phyloP scores from a whole-genome alignment of 2,888 invertebrate species.

The Spisula subtruncata region DNA sequence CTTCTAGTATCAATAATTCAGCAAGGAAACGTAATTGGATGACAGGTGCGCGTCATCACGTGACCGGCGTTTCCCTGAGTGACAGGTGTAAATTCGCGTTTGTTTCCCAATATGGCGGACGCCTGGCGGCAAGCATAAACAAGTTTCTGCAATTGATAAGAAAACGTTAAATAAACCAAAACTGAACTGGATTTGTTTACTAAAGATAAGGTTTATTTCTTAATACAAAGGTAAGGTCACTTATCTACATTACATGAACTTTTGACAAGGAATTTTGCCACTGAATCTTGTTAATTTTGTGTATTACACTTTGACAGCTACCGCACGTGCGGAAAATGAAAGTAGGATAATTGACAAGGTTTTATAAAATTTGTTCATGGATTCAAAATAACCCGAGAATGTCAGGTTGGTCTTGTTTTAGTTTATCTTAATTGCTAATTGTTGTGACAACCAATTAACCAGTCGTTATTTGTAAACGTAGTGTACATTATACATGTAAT shows the following conservation, averaged over 20 bases:
- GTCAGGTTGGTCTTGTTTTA: constrained; percentile 48
- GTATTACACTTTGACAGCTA: constrained; percentile 45
- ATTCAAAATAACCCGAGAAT: constrained; percentile 14
- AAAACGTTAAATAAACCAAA: constrained; percentile 59
- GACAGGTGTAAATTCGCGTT: constrained; percentile 61
- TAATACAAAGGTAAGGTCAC: constrained; percentile 51
- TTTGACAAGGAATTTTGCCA: constrained; percentile 48
- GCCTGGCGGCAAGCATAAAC: constrained; percentile 75
- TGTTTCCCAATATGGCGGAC: constrained; percentile 75
- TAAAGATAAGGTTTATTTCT: constrained; percentile 65
- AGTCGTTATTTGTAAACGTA: neutral
- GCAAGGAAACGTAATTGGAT: constrained; percentile 33
- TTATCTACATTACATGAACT: constrained; percentile 40
- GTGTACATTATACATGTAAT: neutral
- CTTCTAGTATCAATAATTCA: constrained; percentile 3
- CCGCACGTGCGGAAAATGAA: constrained; percentile 69
- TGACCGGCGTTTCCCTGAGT: constrained; percentile 68
- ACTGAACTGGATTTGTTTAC: constrained; percentile 71
- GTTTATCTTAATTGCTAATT: neutral
- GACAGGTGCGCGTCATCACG: constrained; percentile 72
- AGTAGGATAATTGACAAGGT: constrained; percentile 60
- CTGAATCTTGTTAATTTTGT: constrained; percentile 35
- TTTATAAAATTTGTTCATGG: neutral
- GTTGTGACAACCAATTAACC: neutral
- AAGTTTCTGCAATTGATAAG: constrained; percentile 57